Percentiles rank a stretch among this genome's conserved stretches.
These are phyloP conservation scores for Pseudomyrmex pallidus DNA, from an alignment of 1,140 invertebrate genomes.

Conservation along the genomic window DNA sequence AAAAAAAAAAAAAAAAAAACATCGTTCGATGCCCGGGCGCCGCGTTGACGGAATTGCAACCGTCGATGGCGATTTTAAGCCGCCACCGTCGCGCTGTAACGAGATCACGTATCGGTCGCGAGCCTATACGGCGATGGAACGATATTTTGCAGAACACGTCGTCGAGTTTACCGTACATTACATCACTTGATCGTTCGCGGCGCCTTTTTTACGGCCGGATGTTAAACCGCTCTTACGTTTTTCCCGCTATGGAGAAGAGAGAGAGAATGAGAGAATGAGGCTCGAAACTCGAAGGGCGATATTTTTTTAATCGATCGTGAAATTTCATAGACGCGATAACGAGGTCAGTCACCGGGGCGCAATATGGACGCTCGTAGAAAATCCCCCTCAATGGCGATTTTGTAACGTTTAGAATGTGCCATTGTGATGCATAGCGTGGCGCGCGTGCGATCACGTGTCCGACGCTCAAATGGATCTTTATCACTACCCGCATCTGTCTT, in stretches of 20 bases:
- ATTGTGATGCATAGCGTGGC: conserved; percentile 42
- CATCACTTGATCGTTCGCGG: conserved; percentile 39
- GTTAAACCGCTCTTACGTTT: conserved; percentile 55
- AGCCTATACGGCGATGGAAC: neutral
- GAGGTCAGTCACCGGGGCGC: conserved; percentile 58
- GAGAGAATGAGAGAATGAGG: conserved; percentile 33
- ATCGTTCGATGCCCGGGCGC: conserved; percentile 53
- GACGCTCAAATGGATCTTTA: conserved; percentile 64
- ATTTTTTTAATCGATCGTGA: conserved; percentile 59
- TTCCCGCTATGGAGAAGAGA: conserved; percentile 47
- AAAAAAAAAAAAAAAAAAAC: neutral
- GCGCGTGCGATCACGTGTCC: conserved; percentile 62
- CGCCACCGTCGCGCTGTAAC: conserved; percentile 45
- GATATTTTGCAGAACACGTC: conserved; percentile 45
- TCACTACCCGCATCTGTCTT: conserved; percentile 67
- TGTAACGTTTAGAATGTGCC: conserved; percentile 36
- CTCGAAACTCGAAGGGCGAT: conserved; percentile 24
- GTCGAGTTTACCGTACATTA: conserved; percentile 47
- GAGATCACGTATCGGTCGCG: conserved; percentile 63
- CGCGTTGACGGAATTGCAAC: conserved; percentile 61
- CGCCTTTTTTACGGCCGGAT: conserved; percentile 60
- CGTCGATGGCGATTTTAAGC: conserved; percentile 36
- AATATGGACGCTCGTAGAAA: conserved; percentile 27
- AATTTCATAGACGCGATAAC: conserved; percentile 61
- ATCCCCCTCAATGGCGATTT: conserved; percentile 24